Conservation (phyloP, 2,797 vertebrate species). For the Propithecus perrieri region DNA sequence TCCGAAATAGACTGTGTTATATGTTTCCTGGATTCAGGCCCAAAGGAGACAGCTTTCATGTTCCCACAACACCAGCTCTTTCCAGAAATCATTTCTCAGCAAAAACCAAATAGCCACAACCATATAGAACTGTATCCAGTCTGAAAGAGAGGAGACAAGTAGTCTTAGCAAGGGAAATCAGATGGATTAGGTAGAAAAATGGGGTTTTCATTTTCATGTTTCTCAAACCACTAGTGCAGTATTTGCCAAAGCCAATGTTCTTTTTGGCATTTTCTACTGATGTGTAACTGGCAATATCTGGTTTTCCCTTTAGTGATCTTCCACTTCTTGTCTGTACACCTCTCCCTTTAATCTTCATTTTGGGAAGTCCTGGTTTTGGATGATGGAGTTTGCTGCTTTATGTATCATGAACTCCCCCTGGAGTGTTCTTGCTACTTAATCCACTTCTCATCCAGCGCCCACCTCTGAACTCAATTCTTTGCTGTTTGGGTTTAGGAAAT, state of each 20-base stretch:
- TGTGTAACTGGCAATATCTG: not conserved
- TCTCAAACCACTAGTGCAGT: not conserved
- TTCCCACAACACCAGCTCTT: not conserved
- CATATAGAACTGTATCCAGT: not conserved
- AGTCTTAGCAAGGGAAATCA: not conserved
- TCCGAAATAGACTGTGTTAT: not conserved
- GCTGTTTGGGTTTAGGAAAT: conserved; percentile 90
- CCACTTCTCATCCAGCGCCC: not conserved
- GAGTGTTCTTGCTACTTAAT: not conserved
- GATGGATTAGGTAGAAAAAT: not conserved
- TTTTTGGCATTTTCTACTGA: not conserved
- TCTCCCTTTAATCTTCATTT: not conserved
- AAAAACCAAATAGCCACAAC: not conserved
- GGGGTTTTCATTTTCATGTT: not conserved
- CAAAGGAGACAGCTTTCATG: not conserved
- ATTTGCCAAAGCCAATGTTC: not conserved
- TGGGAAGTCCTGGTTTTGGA: not conserved
- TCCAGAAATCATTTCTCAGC: conserved; percentile 15
- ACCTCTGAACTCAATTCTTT: not conserved
- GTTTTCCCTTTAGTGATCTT: not conserved
- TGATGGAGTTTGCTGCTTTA: not conserved
- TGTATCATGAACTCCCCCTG: not conserved
- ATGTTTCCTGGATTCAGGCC: not conserved
- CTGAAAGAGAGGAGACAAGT: not conserved
- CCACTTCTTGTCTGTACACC: not conserved